Percentiles rank a stretch among this genome's conserved stretches.
phyloP scores from a whole-genome alignment of 2,888 invertebrate species.

The Dolichomitus sp. region DNA sequence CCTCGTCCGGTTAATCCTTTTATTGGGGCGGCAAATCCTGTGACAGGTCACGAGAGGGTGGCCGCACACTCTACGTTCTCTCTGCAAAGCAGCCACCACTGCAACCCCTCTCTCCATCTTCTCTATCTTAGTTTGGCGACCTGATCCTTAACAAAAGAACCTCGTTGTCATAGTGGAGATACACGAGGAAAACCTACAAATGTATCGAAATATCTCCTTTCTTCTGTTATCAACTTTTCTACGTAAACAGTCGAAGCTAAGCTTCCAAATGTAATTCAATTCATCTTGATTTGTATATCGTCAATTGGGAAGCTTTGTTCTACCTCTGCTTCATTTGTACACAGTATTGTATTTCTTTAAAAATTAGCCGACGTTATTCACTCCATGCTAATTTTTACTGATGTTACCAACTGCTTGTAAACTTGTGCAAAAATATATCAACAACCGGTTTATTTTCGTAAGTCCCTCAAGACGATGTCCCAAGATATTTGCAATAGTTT shows the following conservation, averaged over 20 bases:
- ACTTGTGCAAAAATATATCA: background rate
- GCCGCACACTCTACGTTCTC: slow-evolving; percentile 58
- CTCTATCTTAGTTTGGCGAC: slow-evolving; percentile 70
- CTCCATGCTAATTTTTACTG: background rate
- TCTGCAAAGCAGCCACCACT: slow-evolving; percentile 29
- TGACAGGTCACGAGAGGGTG: slow-evolving; percentile 81
- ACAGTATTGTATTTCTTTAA: too few relatives aligned
- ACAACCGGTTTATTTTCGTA: background rate
- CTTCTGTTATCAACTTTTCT: slow-evolving; percentile 11
- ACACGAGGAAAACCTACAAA: slow-evolving; percentile 43
- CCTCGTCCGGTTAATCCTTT: slow-evolving; percentile 85
- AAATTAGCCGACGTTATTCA: background rate
- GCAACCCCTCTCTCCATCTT: slow-evolving; percentile 15
- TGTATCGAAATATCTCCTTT: slow-evolving; percentile 63
- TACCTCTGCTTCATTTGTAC: background rate
- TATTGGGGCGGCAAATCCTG: slow-evolving; percentile 84
- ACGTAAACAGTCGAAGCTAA: slow-evolving; percentile 45
- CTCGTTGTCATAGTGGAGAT: slow-evolving; percentile 45
- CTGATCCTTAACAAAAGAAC: slow-evolving; percentile 59
- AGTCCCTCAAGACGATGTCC: background rate
- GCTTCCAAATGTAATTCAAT: slow-evolving; percentile 46
- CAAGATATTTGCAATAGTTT: background rate
- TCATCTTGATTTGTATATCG: slow-evolving; percentile 29
- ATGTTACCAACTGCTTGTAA: background rate
- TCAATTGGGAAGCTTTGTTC: background rate